A percentile compares a stretch with the other conserved stretches of the same genome.
These are phyloP conservation scores for Bothrops alternatus DNA, from an alignment of 2,797 vertebrate species.

Conservation along the genomic window DNA sequence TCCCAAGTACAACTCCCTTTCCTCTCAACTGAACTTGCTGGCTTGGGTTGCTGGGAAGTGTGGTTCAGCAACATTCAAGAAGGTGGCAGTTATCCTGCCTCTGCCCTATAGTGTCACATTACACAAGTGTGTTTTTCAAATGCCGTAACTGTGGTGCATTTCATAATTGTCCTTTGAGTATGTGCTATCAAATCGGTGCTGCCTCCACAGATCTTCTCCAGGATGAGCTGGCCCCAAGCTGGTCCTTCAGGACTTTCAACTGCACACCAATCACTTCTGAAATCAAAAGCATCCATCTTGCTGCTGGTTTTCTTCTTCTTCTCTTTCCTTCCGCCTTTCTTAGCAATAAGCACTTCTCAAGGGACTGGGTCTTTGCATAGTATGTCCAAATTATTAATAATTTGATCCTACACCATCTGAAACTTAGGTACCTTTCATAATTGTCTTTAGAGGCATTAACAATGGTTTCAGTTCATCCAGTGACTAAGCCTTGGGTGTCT, in stretches of 20 bases:
- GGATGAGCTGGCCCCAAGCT: background rate
- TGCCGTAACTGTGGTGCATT: background rate
- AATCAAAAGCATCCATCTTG: background rate
- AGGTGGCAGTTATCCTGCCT: background rate
- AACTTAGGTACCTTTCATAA: background rate
- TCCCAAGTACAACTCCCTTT: background rate
- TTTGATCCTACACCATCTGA: background rate
- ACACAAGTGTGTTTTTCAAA: background rate
- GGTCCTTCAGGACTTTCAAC: background rate
- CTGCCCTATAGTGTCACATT: background rate
- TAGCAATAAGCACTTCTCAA: background rate
- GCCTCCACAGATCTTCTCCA: background rate
- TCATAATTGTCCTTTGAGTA: background rate
- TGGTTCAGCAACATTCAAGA: background rate
- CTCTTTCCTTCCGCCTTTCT: background rate
- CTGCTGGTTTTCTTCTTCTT: background rate
- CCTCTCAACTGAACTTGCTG: background rate
- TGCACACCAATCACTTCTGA: background rate
- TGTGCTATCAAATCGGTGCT: background rate
- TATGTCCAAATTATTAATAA: background rate
- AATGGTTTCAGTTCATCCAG: background rate
- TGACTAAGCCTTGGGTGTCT: background rate
- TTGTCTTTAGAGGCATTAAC: background rate
- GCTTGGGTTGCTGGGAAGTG: background rate
- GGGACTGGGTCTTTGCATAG: background rate